Base-by-base conservation (phyloP, 2,797 vertebrate species). In the Pangasius krempfi region DNA sequence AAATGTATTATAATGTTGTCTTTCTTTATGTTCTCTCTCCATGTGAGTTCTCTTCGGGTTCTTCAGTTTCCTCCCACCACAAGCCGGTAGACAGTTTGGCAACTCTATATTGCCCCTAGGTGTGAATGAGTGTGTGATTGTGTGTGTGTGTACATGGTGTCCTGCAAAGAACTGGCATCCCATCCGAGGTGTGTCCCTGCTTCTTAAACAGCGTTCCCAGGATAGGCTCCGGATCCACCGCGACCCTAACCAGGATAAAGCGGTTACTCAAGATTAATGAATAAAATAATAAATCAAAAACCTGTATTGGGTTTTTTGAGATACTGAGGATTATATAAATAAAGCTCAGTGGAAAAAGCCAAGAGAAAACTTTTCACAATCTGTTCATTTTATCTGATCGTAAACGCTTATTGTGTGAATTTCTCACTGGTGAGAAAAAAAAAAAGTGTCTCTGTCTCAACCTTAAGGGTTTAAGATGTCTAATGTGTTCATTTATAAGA, bases 131-230 rank as follows among this genome's bases (percentile, higher is more conserved):
- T 6, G 0, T 50, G 20, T 73, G 22, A 75, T 10, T 47, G 73
- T 50, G 73, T 50, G 44, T 75, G 62, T 54, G 27, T 79, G 50
- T 18, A 5, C 37, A 20, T 50, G 37, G 60, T 47, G 14, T 66
- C 60, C 33, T 64, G 25, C 33, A 47, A 83, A 47, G 6, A 83
- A 25, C 80, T 81, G 78, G 79, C 56, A 82, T 60, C 54, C 56
- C 80, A 44, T 44, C 56, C 58, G 18, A 14, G 56, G 56, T 82
- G 80, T 82, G 80, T 82, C 33, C 22, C 37, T 44, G 25, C 40
- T 60, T 60, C 56, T 40, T 83, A 83, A 37, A 37, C 80, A 62
- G 58, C n/a, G 2, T 83, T 83, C 37, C 37, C 25, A 62, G 80
- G 18, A 84, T 33, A 33, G 62, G 9, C 6, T 10, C n/a, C 6